These are phyloP conservation scores for Sturnus vulgaris DNA, from an alignment of 2,113 vertebrate genomes.

Conservation along the genomic window DNA sequence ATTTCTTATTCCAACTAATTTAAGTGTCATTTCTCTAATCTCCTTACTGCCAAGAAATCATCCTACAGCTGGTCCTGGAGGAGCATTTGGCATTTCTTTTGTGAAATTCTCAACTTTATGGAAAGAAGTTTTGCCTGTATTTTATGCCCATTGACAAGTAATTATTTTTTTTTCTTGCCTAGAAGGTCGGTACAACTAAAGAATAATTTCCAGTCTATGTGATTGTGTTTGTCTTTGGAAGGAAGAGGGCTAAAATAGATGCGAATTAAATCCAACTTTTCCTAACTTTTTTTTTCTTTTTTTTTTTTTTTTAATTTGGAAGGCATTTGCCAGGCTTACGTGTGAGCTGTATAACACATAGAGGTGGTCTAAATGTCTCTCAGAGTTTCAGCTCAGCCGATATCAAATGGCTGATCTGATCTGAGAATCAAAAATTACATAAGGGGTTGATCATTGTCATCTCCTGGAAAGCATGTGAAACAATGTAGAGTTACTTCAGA, in stretches of 20 bases:
- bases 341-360: not conserved
- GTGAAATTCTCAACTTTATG: not conserved
- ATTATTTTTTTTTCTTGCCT: not conserved
- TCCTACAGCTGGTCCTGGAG: not conserved
- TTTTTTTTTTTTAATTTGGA: not conserved
- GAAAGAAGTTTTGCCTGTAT: not conserved
- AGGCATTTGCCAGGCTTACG: not conserved
- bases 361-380: not conserved
- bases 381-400: not conserved
- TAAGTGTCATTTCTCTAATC: not conserved
- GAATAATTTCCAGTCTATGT: not conserved
- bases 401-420: not conserved
- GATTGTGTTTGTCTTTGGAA: not conserved
- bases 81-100: not conserved
- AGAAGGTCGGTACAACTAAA: not conserved
- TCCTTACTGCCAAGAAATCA: not conserved
- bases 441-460: not conserved
- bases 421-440: not conserved
- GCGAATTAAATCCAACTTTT: not conserved
- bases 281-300: too few species aligned
- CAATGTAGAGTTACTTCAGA: not conserved
- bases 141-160: not conserved
- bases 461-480: not conserved
- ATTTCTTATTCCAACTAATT: not conserved
- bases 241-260: accelerated